phyloP scores from a whole-genome alignment of 2,113 vertebrate genomes.

The Psophia crepitans region DNA sequence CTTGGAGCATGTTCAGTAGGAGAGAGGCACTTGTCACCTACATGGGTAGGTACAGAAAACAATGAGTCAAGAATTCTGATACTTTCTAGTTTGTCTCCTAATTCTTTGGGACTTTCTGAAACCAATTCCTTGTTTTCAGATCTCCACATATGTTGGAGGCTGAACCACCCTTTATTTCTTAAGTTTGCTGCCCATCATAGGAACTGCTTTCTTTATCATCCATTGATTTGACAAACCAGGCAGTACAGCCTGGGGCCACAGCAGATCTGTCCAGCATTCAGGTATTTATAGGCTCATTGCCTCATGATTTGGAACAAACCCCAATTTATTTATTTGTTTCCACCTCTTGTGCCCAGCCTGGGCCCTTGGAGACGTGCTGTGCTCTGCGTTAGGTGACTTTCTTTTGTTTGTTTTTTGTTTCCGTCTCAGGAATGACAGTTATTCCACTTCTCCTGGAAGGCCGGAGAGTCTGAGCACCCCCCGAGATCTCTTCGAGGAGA shows the following conservation, averaged over 20 bases:
- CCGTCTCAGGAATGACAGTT: slow-evolving; percentile 83
- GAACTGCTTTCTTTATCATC: neutral
- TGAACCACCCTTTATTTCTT: neutral
- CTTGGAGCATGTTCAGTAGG: neutral
- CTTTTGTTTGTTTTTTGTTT: slow-evolving; percentile 30
- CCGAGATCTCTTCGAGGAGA: slow-evolving; percentile 86
- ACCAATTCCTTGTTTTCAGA: neutral
- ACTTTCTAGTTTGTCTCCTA: neutral
- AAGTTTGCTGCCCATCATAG: neutral
- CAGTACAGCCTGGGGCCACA: neutral
- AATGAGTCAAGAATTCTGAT: neutral
- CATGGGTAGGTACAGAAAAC: neutral
- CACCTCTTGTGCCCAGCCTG: slow-evolving; percentile 9
- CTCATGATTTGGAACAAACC: neutral
- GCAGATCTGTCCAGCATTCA: neutral
- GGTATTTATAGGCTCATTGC: neutral
- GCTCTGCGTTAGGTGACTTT: slow-evolving; percentile 22
- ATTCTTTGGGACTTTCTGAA: neutral
- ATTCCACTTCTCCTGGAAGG: slow-evolving; percentile 72
- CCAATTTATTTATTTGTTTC: slow-evolving; percentile 4
- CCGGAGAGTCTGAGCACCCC: slow-evolving; percentile 67
- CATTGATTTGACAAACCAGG: neutral
- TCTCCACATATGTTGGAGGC: neutral
- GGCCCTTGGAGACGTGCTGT: slow-evolving; percentile 39
- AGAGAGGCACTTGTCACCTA: neutral